A percentile compares a stretch with the other conserved stretches of the same genome.
These are phyloP conservation scores for Pocillopora damicornis DNA, from an alignment of 64 coral and sea anemone species.

Conservation along the genomic window DNA sequence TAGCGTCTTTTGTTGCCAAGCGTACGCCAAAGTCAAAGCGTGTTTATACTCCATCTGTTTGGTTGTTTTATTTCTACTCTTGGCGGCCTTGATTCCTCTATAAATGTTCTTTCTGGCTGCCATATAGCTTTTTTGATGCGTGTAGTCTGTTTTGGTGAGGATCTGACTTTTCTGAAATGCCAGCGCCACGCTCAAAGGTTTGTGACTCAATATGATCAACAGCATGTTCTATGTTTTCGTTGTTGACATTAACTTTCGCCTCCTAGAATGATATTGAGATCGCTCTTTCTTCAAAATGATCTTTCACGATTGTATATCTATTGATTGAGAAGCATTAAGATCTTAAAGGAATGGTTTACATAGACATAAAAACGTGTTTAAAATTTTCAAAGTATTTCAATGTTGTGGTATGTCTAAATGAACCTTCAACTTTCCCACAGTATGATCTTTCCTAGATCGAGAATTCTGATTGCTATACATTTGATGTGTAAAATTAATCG, in stretches of 20 bases:
- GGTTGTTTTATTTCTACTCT: background rate
- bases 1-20: constrained; percentile 80
- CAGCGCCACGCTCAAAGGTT: constrained; percentile 34
- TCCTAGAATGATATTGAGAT: background rate
- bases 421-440: too few species aligned
- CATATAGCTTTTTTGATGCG: background rate
- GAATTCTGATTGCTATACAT: too few species aligned
- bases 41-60: background rate
- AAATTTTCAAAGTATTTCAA: too few species aligned
- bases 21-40: constrained; percentile 25
- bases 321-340: too few species aligned
- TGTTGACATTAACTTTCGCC: constrained; percentile 5
- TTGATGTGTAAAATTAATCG: background rate
- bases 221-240: too few species aligned
- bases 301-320: too few species aligned
- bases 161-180: constrained; percentile 31
- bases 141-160: background rate
- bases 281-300: too few species aligned
- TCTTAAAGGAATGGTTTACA: too few species aligned
- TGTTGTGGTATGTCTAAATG: too few species aligned
- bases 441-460: too few species aligned
- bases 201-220: constrained; percentile 1
- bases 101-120: background rate
- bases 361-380: too few species aligned
- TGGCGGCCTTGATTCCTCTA: background rate